Conservation (phyloP, 2,797 vertebrate species). For the Saguinus oedipus region DNA sequence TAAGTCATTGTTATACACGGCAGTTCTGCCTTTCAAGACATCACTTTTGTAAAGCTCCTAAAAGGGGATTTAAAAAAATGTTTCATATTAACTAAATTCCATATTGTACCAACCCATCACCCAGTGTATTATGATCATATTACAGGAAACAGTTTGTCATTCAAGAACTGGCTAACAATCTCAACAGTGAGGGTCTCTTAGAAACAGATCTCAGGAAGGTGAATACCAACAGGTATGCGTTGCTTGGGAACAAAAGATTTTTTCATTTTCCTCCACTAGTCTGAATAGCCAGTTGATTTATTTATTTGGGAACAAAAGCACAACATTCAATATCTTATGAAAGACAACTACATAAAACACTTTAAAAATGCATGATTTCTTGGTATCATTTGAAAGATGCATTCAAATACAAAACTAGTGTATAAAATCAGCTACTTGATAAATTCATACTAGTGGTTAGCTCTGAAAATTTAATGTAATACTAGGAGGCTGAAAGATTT, state of each 20-base stretch:
- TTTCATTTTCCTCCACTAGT: constrained; percentile 60
- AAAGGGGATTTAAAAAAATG: constrained; percentile 58
- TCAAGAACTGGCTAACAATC: constrained; percentile 70
- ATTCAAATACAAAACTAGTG: constrained; percentile 35
- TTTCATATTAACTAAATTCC: constrained; percentile 60
- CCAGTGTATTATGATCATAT: constrained; percentile 50
- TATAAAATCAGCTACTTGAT: constrained; percentile 39
- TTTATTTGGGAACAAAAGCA: constrained; percentile 65
- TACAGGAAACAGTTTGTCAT: constrained; percentile 77
- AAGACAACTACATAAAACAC: constrained; percentile 21
- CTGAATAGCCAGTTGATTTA: constrained; percentile 71
- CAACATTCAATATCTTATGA: constrained; percentile 65
- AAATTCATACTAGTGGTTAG: not conserved
- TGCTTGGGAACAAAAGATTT: constrained; percentile 81
- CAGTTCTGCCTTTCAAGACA: not conserved
- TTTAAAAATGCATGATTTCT: constrained; percentile 62
- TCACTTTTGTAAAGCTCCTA: not conserved
- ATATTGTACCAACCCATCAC: constrained; percentile 51
- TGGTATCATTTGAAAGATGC: constrained; percentile 63
- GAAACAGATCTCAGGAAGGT: constrained; percentile 76
- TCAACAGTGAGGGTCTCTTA: constrained; percentile 72
- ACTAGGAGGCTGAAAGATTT: not conserved
- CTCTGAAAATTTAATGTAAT: constrained; percentile 1
- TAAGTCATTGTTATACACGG: not conserved
- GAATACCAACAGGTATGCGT: constrained; percentile 72